These are phyloP conservation scores for Polypedilum vanderplanki DNA, from an alignment of 1,140 invertebrate genomes.

Conservation along the genomic window DNA sequence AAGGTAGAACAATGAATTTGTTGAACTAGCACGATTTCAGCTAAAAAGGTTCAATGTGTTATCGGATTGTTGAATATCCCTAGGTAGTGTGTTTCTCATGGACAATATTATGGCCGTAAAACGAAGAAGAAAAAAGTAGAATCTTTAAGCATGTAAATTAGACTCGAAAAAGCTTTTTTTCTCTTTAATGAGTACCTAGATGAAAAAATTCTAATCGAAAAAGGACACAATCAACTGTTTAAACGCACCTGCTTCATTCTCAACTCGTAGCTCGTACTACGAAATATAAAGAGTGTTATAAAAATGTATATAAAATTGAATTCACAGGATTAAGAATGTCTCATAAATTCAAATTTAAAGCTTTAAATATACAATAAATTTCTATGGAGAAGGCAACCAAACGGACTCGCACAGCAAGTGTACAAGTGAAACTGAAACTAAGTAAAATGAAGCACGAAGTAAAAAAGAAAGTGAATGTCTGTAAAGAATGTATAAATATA, in stretches of 20 bases:
- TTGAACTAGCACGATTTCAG: too few relatives aligned
- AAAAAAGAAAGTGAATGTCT: not conserved
- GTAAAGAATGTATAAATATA: not conserved
- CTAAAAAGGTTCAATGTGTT: too few relatives aligned
- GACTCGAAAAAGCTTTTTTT: too few relatives aligned
- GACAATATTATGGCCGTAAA: too few relatives aligned
- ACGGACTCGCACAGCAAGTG: not conserved
- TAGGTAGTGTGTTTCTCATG: too few relatives aligned
- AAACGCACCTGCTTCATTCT: not conserved
- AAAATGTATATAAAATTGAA: slow-evolving; percentile 14
- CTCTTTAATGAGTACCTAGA: not conserved
- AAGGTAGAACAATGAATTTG: too few relatives aligned
- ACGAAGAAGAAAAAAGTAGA: too few relatives aligned
- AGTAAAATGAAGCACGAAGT: too few relatives aligned
- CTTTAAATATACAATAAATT: slow-evolving; percentile 7
- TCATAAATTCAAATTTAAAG: slow-evolving; percentile 20
- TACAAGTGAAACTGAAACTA: not conserved
- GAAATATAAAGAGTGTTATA: not conserved
- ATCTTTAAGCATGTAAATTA: too few relatives aligned
- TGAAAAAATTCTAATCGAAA: not conserved
- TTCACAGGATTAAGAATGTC: slow-evolving; percentile 17
- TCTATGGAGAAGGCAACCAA: not conserved
- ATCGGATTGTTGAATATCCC: too few relatives aligned
- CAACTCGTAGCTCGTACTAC: not conserved
- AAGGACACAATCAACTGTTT: not conserved